phyloP scores from a whole-genome alignment of 2,888 invertebrate species.

The Cheilosia vulpina region DNA sequence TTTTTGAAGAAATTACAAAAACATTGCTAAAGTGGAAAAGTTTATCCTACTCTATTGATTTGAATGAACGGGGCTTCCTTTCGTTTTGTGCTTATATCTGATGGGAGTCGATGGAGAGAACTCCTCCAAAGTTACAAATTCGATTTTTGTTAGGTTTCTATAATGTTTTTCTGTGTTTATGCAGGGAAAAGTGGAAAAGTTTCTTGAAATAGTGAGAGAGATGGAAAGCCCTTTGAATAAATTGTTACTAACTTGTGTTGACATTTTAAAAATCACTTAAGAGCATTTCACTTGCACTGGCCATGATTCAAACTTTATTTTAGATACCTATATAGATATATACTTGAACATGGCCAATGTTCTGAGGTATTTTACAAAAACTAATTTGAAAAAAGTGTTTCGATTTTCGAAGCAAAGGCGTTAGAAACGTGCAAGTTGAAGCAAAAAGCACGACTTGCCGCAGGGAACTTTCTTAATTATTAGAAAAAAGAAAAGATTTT shows the following conservation, averaged over 20 bases:
- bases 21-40: conserved; percentile 73
- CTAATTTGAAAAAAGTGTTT: too few species aligned
- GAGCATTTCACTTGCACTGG: conserved; percentile 50
- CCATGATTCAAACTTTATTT: not conserved
- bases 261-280: conserved; percentile 68
- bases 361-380: not conserved
- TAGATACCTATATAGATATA: not conserved
- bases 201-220: conserved; percentile 20
- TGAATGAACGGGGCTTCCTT: conserved; percentile 50
- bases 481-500: too few species aligned
- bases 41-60: conserved; percentile 70
- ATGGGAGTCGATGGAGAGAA: conserved; percentile 45
- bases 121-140: conserved; percentile 60
- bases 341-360: not conserved
- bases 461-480: too few species aligned
- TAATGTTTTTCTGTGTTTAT: conserved; percentile 17
- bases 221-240: conserved; percentile 52
- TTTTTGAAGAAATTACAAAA: conserved; percentile 50
- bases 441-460: too few species aligned
- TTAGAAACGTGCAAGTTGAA: too few species aligned
- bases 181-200: conserved; percentile 56
- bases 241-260: conserved; percentile 55
- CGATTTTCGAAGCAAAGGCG: too few species aligned
- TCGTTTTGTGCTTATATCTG: conserved; percentile 43
- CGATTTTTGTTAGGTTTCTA: conserved; percentile 48